Evolutionary conservation across 2,797 vertebrate species (phyloP), one percentile per base, ranked within the genome.

Genomic region (Allobates femoralis): DNA sequence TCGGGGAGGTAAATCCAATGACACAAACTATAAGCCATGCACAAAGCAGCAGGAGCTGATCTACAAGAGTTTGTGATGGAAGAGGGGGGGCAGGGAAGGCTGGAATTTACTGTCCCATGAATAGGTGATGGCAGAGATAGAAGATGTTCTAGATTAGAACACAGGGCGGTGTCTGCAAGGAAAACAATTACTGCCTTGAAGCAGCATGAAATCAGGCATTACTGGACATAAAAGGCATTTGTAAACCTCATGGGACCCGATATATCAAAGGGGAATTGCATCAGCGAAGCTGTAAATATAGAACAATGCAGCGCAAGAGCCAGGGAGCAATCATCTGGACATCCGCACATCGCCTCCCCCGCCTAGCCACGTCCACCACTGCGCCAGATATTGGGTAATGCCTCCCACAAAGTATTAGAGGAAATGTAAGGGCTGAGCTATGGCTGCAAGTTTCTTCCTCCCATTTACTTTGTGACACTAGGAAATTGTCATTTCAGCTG

Each of bases 141-240:
- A 19, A 71, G 67, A 71, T 23, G 18, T 71, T 41, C 21, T 71
- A 23, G 34, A 71, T 71, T 71, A 71, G 34, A 71, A 34, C 10
- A 12, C 32, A 41, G 67, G 26, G 32, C 32, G 11, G 32, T 69
- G 66, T 4, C 67, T 37, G 32, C 67, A 23, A 41, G 32, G 34
- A 41, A 71, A 41, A 71, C 67, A 41, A 71, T 71, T 37, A 37
- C 28, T 8, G 80, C 64, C 69, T 82, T 73, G 19, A 82, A 26
- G 30, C 62, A 32, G 30, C 32, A 73, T 32, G 64, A 69, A 28
- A n/a, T 82, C 26, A 19, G 79, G 28, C 21, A 34, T 71, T 82
- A 82, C 28, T 16, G 51, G 50, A 81, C 19, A 53, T 37, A 71
- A 2, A 30, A 82, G 66, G 50, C 50, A 82, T 82, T 69, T 69